These are phyloP conservation scores for Ellobius talpinus DNA, from an alignment of 2,113 vertebrate genomes.

Conservation along the genomic window DNA sequence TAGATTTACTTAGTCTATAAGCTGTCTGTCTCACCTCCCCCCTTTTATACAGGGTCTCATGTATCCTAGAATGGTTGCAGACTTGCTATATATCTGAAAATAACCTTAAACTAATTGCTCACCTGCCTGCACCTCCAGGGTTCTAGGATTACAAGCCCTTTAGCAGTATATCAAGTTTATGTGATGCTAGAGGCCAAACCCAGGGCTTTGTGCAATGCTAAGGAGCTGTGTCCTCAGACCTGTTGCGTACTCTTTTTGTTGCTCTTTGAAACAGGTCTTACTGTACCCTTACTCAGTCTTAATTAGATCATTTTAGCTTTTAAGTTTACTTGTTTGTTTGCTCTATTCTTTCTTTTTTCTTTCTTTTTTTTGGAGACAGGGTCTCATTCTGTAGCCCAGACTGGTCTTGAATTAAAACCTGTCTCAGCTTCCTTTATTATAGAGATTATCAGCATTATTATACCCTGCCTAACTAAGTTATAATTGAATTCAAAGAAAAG, in stretches of 20 bases:
- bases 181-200: not conserved
- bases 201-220: not conserved
- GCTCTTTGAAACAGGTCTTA: not conserved
- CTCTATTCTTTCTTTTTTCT: not conserved
- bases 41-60: not conserved
- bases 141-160: not conserved
- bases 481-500: constrained; percentile 44
- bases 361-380: too few relatives aligned
- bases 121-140: not conserved
- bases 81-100: not conserved
- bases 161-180: not conserved
- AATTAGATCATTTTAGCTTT: constrained; percentile 28
- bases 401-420: not conserved
- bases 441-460: not conserved
- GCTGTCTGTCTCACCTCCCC: not conserved
- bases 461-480: not conserved
- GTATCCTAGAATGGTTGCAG: not conserved
- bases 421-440: not conserved
- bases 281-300: not conserved
- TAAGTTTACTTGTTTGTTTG: constrained; percentile 46
- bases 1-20: not conserved
- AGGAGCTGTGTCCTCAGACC: not conserved
- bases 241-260: not conserved
- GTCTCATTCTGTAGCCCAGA: too few relatives aligned
- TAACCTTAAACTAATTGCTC: not conserved